A percentile compares a stretch with the other conserved stretches of the same genome.
phyloP scores from a whole-genome alignment of 1,140 invertebrate species.

The Hyposmocoma kahamanoa region DNA sequence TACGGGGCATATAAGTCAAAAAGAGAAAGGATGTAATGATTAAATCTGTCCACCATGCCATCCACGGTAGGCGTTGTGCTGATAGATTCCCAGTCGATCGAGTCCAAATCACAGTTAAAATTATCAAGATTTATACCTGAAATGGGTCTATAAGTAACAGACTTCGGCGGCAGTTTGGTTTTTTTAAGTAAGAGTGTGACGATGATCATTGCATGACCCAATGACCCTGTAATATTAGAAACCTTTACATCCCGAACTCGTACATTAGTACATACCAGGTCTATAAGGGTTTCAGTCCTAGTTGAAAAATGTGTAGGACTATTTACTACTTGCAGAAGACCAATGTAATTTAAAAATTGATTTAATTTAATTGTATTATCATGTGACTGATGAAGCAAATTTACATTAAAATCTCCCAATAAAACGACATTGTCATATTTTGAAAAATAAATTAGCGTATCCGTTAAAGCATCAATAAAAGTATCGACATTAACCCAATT shows the following conservation, averaged over 20 bases:
- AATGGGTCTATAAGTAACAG: slow-evolving; percentile 1
- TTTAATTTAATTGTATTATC: neutral
- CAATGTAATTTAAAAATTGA: neutral
- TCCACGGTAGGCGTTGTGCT: neutral
- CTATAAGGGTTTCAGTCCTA: slow-evolving; percentile 5
- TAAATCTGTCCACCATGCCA: neutral
- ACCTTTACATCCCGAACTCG: neutral
- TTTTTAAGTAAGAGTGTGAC: neutral
- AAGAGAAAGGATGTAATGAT: neutral
- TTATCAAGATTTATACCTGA: neutral
- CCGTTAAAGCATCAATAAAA: slow-evolving; percentile 6
- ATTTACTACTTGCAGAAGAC: slow-evolving; percentile 2
- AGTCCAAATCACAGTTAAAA: slow-evolving; percentile 3
- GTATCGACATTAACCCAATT: slow-evolving; percentile 3
- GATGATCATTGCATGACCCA: slow-evolving; percentile 7
- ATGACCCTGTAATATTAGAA: neutral
- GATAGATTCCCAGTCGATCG: slow-evolving; percentile 5
- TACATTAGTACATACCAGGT: slow-evolving; percentile 5
- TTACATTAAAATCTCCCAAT: slow-evolving; percentile 9
- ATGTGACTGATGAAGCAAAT: neutral
- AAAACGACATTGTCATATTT: slow-evolving; percentile 1
- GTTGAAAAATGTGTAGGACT: slow-evolving; percentile 5
- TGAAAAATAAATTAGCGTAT: neutral
- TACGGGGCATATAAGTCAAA: neutral
- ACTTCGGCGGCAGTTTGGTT: neutral